Base-by-base conservation (phyloP, 2,797 vertebrate genomes). In the Mallotus villosus region DNA sequence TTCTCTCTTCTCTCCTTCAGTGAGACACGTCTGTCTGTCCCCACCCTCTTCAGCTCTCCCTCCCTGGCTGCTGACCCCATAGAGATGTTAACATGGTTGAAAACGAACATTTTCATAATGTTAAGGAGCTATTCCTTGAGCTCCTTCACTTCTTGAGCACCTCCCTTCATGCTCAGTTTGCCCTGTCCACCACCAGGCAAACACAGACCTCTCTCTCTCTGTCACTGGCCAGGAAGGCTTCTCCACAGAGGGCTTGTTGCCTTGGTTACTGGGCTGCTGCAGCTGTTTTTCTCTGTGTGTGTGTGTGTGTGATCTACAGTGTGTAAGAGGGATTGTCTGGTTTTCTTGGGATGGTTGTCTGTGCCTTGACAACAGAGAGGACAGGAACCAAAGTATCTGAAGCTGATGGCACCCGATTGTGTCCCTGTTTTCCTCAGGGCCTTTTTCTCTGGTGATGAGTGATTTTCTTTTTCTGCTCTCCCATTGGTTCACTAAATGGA, bases 181-280 rank as follows among this genome's bases (percentile, higher is more conserved):
- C 41, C 41, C 2, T 14, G 41, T 3, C 41, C 41, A 14, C 41
- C 41, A 8, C 41, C 41, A 3, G 37, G 41, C 41, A 46, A 46
- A 46, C 41, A 46, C 9, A 46, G 6, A 34, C 41, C 24, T 34
- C 24, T 27, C 2, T 34, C 19, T 46, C 41, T 46, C 11, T 46
- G 11, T 2, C 9, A 12, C 41, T 46, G 41, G 41, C 41, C 41
- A 46, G 41, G 9, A 46, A 46, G 9, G 9, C 64, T 49, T 49
- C 72, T 68, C 67, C 67, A 11, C n/a, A 60, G 58, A 60, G 58
- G 58, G 46, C 53, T n/a, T 78, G 89, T 89, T 89, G 80, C 83
- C 74, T 76, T 86, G 86, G 89, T 81, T 76, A 89, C 81, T 0
- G 58, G 32, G 72, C 68, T 81, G 76, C 80, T 85, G 74, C 77